Conservation (phyloP, 2,797 vertebrate species). For the Melanotaenia boesemani region DNA sequence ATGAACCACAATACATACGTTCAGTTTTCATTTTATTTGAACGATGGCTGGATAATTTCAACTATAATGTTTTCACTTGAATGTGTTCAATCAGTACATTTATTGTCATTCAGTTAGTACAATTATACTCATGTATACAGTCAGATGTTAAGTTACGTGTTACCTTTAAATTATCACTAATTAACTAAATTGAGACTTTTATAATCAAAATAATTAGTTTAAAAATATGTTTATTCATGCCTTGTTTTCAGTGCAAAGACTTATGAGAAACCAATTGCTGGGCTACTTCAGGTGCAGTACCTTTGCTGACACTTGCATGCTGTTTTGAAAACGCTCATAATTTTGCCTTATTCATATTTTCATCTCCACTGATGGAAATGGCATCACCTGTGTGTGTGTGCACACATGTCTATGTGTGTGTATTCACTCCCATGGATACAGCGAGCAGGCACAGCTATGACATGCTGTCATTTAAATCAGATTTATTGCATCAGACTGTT, state of each 20-base stretch:
- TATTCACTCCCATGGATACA: too few relatives aligned
- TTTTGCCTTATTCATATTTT: too few relatives aligned
- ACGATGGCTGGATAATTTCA: too few relatives aligned
- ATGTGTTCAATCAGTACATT: neutral
- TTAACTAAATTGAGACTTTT: neutral
- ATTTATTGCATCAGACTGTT: too few relatives aligned
- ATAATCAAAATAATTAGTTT: neutral
- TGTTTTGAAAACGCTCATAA: conserved; percentile 70
- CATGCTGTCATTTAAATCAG: too few relatives aligned
- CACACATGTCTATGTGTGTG: too few relatives aligned
- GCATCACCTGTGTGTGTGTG: too few relatives aligned
- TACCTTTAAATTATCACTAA: neutral
- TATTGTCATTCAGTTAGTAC: neutral
- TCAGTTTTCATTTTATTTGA: too few relatives aligned
- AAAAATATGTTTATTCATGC: neutral
- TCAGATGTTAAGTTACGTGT: conserved; percentile 1
- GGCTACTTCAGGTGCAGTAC: conserved; percentile 72
- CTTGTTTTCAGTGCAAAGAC: conserved; percentile 1
- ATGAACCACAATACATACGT: too few relatives aligned
- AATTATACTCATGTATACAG: conserved; percentile 1
- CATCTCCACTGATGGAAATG: too few relatives aligned
- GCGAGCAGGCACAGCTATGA: too few relatives aligned
- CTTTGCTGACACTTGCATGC: conserved; percentile 95
- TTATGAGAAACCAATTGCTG: neutral
- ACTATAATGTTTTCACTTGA: too few relatives aligned